Evolutionary conservation across 64 coral and sea anemone species (phyloP), one percentile per base, ranked within the genome.

Genomic region (Anthopleura sola): DNA sequence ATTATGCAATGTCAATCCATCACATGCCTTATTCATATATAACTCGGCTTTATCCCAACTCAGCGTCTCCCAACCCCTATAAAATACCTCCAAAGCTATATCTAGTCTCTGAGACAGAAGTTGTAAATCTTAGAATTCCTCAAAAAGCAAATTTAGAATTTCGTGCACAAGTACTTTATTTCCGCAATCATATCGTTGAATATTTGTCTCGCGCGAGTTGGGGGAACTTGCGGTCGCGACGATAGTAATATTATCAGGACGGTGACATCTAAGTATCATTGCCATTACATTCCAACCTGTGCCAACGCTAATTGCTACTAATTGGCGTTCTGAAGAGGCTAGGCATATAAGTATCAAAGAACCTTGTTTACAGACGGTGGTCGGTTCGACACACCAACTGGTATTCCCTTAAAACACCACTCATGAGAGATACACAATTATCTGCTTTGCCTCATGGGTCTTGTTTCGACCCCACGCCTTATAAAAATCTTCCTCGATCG

Each of bases 251-350:
- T 29, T 26, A 68, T 71, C 44, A 48, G 36, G 37, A 79, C 47
- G 76, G 44, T 79, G 23, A 38, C 44, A 79, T 48, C 24, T 26
- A 48, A 44, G 76, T 79, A 79, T 44, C 37, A 29, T 46, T 44
- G 9, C 36, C 38, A 79, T 79, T 33, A 79, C 76, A 79, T 79
- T 33, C 76, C 58, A 62, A 26, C 58, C 58, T 62, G 58, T 62
- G 24, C 58, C 76, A 78, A 14, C 16, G 40, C 76, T 78, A 78
- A 78, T 78, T 38, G 24, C 76, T n/a, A 38, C 37, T 79, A 79
- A 79, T 79, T 79, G 76, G 36, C 44, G 24, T 44, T 79, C 76
- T 79, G 37, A 79, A 79, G 76, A 44, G 76, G 16, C 38, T 79
- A 48, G 36, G 15, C 76, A 79, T 79, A n/a, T 32, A 71, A 71